Conservation (phyloP, 2,888 invertebrate species). For the Cyrtodaria siliqua region DNA sequence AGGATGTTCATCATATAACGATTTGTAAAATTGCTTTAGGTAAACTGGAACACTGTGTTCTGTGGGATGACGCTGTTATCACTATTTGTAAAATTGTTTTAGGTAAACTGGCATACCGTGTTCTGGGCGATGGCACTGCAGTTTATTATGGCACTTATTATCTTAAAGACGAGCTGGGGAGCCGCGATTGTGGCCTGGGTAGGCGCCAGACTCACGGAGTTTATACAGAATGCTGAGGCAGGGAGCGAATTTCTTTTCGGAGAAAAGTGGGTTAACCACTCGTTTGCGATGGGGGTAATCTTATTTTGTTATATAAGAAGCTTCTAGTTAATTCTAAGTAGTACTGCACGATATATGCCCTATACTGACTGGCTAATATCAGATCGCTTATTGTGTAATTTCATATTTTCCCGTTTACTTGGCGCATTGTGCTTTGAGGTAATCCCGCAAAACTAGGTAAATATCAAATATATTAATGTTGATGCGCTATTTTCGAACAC, state of each 20-base stretch:
- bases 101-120: constrained; percentile 91
- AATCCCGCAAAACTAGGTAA: too few species aligned
- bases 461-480: too few species aligned
- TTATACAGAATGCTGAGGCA: constrained; percentile 92
- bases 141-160: constrained; percentile 89
- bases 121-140: constrained; percentile 93
- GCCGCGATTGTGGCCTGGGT: constrained; percentile 90
- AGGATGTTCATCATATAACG: too few species aligned
- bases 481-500: too few species aligned
- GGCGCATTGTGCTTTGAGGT: too few species aligned
- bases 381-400: too few species aligned
- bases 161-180: constrained; percentile 81
- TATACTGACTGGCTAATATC: too few species aligned
- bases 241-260: constrained; percentile 96
- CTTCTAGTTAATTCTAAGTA: too few species aligned
- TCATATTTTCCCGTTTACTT: too few species aligned
- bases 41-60: constrained; percentile 91
- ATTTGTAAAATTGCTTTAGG: constrained; percentile 64
- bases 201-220: constrained; percentile 91
- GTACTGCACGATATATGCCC: too few species aligned
- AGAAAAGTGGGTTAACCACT: constrained; percentile 86
- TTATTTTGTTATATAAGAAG: too few species aligned
- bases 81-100: too few species aligned
- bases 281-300: constrained; percentile 95
- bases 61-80: constrained; percentile 92